These are phyloP conservation scores for Megamerina dolium DNA, from an alignment of 2,888 invertebrate genomes.

Conservation along the genomic window DNA sequence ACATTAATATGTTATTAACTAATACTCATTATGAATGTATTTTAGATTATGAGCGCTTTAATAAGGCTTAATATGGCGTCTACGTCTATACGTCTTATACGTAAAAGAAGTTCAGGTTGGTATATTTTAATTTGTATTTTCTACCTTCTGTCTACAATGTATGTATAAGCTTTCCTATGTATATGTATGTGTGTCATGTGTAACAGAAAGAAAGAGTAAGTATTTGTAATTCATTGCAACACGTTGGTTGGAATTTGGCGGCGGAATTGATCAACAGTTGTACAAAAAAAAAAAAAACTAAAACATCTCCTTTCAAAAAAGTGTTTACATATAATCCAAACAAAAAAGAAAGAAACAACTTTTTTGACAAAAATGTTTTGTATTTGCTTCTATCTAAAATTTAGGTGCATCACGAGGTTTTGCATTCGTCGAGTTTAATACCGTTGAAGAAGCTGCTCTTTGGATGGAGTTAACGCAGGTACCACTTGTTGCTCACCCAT, in stretches of 20 bases:
- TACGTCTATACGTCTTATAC: slow-evolving; percentile 74
- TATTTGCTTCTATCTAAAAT: slow-evolving; percentile 62
- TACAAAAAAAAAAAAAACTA: slow-evolving; percentile 7
- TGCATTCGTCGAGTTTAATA: slow-evolving; percentile 90
- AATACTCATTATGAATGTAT: not conserved
- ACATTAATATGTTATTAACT: not conserved
- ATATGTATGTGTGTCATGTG: too few relatives aligned
- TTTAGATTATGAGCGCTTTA: slow-evolving; percentile 70
- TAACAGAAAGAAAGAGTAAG: too few relatives aligned
- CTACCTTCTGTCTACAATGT: too few relatives aligned
- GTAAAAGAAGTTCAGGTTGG: slow-evolving; percentile 79
- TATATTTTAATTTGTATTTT: slow-evolving; percentile 26
- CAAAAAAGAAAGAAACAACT: slow-evolving; percentile 22
- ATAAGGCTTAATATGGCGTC: slow-evolving; percentile 68
- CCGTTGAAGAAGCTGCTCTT: slow-evolving; percentile 77
- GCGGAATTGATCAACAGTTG: not conserved
- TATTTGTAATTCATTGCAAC: too few relatives aligned
- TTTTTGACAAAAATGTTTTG: slow-evolving; percentile 51
- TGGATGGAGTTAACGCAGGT: slow-evolving; percentile 87
- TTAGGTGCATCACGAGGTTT: slow-evolving; percentile 86
- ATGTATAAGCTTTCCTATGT: slow-evolving; percentile 1
- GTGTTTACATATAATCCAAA: slow-evolving; percentile 23
- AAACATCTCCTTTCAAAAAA: slow-evolving; percentile 13
- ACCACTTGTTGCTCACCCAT: slow-evolving; percentile 27
- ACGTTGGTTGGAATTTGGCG: slow-evolving; percentile 5